Base-by-base conservation (phyloP, 2,113 vertebrate genomes). In the Platysternon megacephalum region DNA sequence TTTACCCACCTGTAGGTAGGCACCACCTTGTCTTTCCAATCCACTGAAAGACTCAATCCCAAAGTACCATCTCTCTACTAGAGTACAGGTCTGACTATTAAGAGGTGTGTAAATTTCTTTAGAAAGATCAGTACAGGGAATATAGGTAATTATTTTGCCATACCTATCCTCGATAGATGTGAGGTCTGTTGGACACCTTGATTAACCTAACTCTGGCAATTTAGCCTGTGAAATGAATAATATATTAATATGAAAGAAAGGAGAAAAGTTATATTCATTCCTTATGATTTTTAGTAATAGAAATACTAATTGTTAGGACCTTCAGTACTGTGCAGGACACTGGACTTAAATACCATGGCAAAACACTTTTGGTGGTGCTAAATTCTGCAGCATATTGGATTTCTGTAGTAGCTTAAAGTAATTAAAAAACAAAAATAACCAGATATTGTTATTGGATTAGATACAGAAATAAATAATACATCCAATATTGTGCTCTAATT, bases 311-410 rank as follows among this genome's bases (percentile, higher is more conserved):
- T 0, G 0, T 35, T 79, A 79, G 28, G n/a, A n/a, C n/a, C 78
- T 35, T 4, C 2, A 16, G 10, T 26, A 39, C n/a, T 48, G 32
- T 79, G 44, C 44, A 58, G 88, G 68, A 44, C 0, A 0, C 28
- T 86, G 14, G 10, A n/a, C 46, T 58, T 12, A 88, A 83, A 49
- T 48, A 28, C 8, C 29, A 32, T 83, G 21, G 39, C 52, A 11
- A 4, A 68, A 82, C n/a, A 51, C 29, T 44, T 85, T 79, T 13
- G 2, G 6, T 58, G 42, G 49, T 48, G 84, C 29, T 32, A 42
- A 85, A 52, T 49, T 32, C 29, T 49, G 46, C 10, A 32, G 44
- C 42, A n/a, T n/a, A 49, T 22, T 83, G 85, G 52, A 79, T 83
- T 80, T 80, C 82, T 79, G 44, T 26, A 74, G 35, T 16, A 53